phyloP scores from a whole-genome alignment of 2,888 invertebrate genomes.

The Eupsilia transversa region DNA sequence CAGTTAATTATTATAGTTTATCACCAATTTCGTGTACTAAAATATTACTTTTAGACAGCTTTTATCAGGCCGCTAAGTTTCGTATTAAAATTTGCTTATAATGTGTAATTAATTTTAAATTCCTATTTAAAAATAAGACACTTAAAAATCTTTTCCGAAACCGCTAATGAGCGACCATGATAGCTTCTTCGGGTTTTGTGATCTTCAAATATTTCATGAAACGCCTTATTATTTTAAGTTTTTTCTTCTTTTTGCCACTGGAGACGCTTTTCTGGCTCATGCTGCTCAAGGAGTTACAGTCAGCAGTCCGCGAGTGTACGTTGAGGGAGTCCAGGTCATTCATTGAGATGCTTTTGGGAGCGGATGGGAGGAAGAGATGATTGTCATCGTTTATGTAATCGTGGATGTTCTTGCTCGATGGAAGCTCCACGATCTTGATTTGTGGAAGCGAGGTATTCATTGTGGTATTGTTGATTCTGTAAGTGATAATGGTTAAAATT shows the following conservation, averaged over 20 bases:
- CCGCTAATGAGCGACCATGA: constrained; percentile 55
- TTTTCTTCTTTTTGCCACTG: constrained; percentile 61
- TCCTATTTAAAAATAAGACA: constrained; percentile 39
- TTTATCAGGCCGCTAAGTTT: not conserved
- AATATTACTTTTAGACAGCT: not conserved
- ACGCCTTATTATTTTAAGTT: constrained; percentile 46
- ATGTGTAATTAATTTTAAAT: constrained; percentile 32
- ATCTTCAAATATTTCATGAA: constrained; percentile 48
- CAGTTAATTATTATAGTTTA: not conserved
- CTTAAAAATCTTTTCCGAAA: not conserved
- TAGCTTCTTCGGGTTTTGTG: constrained; percentile 59
- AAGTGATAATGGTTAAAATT: not conserved
- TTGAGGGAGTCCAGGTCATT: constrained; percentile 63
- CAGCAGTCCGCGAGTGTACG: constrained; percentile 42
- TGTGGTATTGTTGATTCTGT: constrained; percentile 58
- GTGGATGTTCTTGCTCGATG: constrained; percentile 56
- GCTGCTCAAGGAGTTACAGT: constrained; percentile 68
- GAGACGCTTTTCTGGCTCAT: constrained; percentile 64
- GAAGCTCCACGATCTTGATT: constrained; percentile 72
- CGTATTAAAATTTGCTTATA: constrained; percentile 5
- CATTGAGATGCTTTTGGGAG: constrained; percentile 65
- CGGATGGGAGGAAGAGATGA: constrained; percentile 61
- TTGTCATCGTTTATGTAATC: constrained; percentile 56
- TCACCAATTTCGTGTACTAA: not conserved
- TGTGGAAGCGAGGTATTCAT: constrained; percentile 64